Percentiles rank a stretch among this genome's conserved stretches.
Conservation (phyloP, 2,113 vertebrate genomes). For the Plecturocebus donacophilus region DNA sequence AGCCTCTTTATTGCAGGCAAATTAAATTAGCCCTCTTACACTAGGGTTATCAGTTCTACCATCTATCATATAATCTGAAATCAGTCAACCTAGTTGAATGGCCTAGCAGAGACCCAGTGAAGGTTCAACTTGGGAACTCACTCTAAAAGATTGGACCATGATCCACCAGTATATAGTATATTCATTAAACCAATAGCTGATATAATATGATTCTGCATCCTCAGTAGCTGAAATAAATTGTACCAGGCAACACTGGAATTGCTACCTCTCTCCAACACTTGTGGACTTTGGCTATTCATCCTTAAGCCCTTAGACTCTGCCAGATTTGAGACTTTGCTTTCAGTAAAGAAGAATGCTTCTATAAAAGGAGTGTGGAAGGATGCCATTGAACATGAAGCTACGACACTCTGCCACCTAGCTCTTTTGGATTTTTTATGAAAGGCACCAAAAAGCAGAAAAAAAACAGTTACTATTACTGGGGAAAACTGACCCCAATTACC, state of each 20-base stretch:
- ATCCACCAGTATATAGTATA: neutral
- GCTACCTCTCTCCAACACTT: neutral
- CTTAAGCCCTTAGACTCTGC: neutral
- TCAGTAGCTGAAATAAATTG: neutral
- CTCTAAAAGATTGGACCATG: neutral
- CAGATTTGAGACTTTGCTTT: neutral
- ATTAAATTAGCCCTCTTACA: neutral
- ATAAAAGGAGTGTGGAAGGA: neutral
- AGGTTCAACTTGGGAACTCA: neutral
- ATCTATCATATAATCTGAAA: too few species aligned
- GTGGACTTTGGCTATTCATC: neutral
- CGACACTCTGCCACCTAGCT: neutral
- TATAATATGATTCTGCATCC: neutral
- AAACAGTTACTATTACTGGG: neutral
- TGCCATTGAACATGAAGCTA: neutral
- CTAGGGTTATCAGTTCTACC: too few species aligned
- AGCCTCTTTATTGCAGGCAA: neutral
- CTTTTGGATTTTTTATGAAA: neutral
- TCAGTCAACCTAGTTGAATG: neutral
- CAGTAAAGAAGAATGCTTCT: neutral
- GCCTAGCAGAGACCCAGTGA: neutral
- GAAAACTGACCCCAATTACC: neutral
- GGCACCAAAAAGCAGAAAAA: neutral
- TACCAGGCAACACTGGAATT: neutral
- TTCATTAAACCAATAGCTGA: neutral